phyloP scores from a whole-genome alignment of 1,140 invertebrate genomes.

The Nebria ingens region DNA sequence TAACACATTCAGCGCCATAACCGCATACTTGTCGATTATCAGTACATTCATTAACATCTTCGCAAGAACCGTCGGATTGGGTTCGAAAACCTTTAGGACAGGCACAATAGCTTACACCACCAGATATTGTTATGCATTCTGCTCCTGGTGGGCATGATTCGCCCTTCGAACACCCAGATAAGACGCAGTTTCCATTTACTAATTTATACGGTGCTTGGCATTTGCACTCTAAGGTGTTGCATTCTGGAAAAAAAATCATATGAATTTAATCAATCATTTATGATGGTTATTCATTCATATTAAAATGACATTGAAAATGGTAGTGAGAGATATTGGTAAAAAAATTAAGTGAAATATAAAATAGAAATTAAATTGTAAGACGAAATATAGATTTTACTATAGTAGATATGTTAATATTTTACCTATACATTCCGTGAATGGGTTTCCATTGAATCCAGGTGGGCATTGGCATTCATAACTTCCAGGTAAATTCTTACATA shows the following conservation, averaged over 20 bases:
- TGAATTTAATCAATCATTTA: no score
- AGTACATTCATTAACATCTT: constrained; percentile 75
- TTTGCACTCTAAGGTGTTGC: constrained; percentile 70
- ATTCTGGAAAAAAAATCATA: constrained; percentile 41
- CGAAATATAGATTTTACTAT: no score
- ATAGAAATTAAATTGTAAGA: no score
- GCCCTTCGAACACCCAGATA: constrained; percentile 68
- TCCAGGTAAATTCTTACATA: constrained; percentile 88
- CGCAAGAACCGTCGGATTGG: constrained; percentile 60
- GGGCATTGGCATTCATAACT: constrained; percentile 89
- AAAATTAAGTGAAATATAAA: no score
- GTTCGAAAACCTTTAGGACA: constrained; percentile 73
- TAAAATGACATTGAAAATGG: constrained; percentile 11
- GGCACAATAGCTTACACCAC: constrained; percentile 82
- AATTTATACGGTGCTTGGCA: constrained; percentile 80
- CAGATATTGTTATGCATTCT: constrained; percentile 77
- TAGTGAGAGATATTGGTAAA: no score
- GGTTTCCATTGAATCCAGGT: constrained; percentile 76
- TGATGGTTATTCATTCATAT: no score
- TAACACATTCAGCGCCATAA: constrained; percentile 76
- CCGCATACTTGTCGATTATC: constrained; percentile 68
- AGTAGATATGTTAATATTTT: constrained; percentile 15
- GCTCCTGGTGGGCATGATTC: constrained; percentile 70
- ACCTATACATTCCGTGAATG: constrained; percentile 70
- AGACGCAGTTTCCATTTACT: constrained; percentile 68